Base-by-base conservation (phyloP, 2,888 invertebrate genomes). In the Rhopalosiphum nymphaeae region DNA sequence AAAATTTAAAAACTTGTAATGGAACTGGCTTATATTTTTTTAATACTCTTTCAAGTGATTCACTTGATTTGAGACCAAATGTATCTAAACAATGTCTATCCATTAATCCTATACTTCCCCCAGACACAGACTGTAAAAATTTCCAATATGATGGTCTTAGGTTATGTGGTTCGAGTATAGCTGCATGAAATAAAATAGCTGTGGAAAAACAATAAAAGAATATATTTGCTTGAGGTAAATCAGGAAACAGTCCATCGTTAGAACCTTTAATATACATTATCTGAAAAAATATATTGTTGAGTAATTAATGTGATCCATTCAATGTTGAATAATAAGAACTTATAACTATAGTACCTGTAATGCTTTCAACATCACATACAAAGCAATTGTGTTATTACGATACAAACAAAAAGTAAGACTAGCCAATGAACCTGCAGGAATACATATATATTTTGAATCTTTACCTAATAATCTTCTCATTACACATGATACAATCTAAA, bases 361-460 rank as follows among this genome's bases (percentile, higher is more conserved):
- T 89, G 97, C 97, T 96, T 98, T 98, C 97, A 98, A 98, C 96
- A 98, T 97, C 13, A 98, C 97, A 96, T 98, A 98, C 56, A 98
- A 96, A n/a, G 98, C 97, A 91, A 98, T 96, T 0, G 98, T 97
- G 86, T 97, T 97, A 95, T 97, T 98, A 61, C 98, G 97, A 96
- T 97, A 98, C 95, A 97, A 97, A 53, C 96, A 96, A 96, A 98
- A 98, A 67, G 97, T 96, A 90, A 97, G 96, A 86, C 98, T 98
- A 11, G 98, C 97, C 36, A 98, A 95, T 93, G 97, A 96, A 42
- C 97, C 98, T 13, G 98, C 97, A 78, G 97, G 97, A 95, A 98
- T 96, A 0, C 98, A 97, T 95, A 97, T 97, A 29, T 96, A 95
- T 25, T 97, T 96, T 94, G 97, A 96, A 95, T 98, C 97, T 95